Conservation (phyloP, 2,888 invertebrate species). For the Antheraea assamensis region DNA sequence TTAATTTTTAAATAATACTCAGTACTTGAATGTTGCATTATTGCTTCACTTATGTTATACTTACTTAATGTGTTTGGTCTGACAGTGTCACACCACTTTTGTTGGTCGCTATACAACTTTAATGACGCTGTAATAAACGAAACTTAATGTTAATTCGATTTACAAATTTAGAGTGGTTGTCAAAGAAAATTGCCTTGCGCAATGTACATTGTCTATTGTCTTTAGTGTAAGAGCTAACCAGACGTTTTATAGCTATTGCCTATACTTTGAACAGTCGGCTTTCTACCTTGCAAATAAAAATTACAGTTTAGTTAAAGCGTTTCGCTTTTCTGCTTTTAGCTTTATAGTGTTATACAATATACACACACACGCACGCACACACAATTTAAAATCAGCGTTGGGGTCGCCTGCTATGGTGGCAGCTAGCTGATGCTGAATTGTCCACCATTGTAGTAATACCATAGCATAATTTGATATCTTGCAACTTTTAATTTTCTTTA, state of each 20-base stretch:
- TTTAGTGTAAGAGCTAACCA: neutral
- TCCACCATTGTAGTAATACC: too few relatives aligned
- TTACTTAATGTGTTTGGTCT: too few relatives aligned
- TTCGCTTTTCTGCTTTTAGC: neutral
- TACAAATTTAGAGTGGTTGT: neutral
- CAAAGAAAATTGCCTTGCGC: neutral
- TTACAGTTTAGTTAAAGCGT: neutral
- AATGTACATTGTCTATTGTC: neutral
- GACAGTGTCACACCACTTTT: too few relatives aligned
- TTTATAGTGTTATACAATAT: neutral
- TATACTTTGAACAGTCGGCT: neutral
- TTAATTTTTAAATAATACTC: neutral
- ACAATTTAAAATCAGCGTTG: too few relatives aligned
- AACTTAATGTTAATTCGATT: neutral
- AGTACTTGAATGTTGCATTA: neutral
- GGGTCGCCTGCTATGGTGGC: too few relatives aligned
- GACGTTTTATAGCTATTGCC: neutral
- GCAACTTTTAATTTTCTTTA: too few relatives aligned
- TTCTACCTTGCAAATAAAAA: neutral
- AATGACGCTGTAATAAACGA: neutral
- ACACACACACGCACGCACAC: too few relatives aligned
- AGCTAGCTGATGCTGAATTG: too few relatives aligned
- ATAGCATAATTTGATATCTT: too few relatives aligned
- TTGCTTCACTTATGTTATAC: neutral
- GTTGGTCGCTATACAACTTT: neutral